These are phyloP conservation scores for Rousettus leschenaultii DNA, from an alignment of 2,113 vertebrate genomes.

Conservation along the genomic window DNA sequence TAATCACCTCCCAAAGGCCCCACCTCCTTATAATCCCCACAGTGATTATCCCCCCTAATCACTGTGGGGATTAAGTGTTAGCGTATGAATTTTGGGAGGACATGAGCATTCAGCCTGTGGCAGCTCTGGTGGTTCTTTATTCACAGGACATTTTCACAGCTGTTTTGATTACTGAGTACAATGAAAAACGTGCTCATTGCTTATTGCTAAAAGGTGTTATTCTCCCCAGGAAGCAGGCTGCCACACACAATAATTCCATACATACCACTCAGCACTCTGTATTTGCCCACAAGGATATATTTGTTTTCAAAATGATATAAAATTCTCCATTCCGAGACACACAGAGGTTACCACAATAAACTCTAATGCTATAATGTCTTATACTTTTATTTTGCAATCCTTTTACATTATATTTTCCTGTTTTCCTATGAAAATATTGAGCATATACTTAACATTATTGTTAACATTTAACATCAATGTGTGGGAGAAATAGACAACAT, in stretches of 20 bases:
- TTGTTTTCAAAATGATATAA: constrained; percentile 50
- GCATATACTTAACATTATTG: neutral
- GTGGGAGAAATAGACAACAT: neutral
- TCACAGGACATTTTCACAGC: neutral
- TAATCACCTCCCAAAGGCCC: neutral
- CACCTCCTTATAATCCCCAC: neutral
- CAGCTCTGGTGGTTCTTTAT: neutral
- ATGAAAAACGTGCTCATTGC: neutral
- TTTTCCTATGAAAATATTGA: neutral
- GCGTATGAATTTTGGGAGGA: neutral
- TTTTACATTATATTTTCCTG: constrained; percentile 34
- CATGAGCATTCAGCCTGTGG: neutral
- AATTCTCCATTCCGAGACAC: constrained; percentile 18
- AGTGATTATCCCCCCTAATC: neutral
- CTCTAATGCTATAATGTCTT: neutral
- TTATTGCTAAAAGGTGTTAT: constrained; percentile 36
- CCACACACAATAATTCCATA: constrained; percentile 12
- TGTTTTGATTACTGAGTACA: constrained; percentile 30
- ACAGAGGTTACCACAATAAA: constrained; percentile 25
- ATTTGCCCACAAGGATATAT: constrained; percentile 31
- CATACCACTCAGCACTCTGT: neutral
- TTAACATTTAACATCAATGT: constrained; percentile 12
- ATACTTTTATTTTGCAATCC: constrained; percentile 17
- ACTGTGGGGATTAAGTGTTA: neutral
- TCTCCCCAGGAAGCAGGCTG: neutral